Evolutionary conservation across 2,797 vertebrate genomes (phyloP).

Genomic region (Molossus molossus): DNA sequence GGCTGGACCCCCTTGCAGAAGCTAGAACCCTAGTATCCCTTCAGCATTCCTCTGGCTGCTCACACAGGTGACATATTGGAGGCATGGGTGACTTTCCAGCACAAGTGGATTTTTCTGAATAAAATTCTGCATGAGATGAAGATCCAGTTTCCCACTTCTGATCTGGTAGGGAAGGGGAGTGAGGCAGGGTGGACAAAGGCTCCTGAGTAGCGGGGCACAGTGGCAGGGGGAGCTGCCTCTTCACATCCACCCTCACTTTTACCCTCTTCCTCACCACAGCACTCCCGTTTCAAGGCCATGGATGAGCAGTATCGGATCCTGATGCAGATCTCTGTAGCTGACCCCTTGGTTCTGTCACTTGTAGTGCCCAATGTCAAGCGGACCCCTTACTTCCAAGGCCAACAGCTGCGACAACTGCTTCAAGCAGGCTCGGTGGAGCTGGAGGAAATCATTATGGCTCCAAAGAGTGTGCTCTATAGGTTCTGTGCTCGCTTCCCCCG

Average conservation of each 20-base stretch:
- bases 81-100: constrained; percentile 92
- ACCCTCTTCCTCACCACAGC: constrained; percentile 74
- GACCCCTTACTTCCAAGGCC: constrained; percentile 84
- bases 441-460: constrained; percentile 90
- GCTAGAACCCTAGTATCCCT: not conserved
- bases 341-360: constrained; percentile 90
- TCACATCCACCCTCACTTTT: not conserved
- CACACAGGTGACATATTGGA: constrained; percentile 89
- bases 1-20: not conserved
- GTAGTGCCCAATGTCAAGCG: constrained; percentile 79
- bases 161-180: constrained; percentile 90
- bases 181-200: not conserved
- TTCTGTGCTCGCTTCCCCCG: constrained; percentile 90
- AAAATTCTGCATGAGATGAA: constrained; percentile 90
- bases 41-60: not conserved
- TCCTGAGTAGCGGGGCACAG: not conserved
- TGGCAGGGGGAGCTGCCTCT: not conserved
- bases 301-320: constrained; percentile 91
- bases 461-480: constrained; percentile 88
- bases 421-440: constrained; percentile 89
- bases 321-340: constrained; percentile 86
- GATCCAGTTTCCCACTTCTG: constrained; percentile 82
- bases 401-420: constrained; percentile 87
- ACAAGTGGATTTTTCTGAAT: constrained; percentile 92
- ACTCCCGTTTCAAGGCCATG: constrained; percentile 83